phyloP scores from a whole-genome alignment of 2,797 vertebrate genomes.

The Muscicapa comitata region DNA sequence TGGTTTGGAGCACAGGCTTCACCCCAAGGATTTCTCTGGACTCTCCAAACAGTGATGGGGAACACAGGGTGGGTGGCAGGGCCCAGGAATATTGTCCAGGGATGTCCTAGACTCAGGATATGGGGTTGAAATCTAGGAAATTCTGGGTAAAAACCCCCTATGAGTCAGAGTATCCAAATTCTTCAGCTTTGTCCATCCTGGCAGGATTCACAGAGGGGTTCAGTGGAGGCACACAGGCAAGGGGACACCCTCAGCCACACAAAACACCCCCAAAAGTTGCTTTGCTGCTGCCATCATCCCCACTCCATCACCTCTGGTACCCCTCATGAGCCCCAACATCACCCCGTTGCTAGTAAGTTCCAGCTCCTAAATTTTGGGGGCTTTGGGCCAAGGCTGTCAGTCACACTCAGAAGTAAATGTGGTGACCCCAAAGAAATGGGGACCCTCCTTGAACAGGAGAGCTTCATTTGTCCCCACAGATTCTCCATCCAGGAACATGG shows the following conservation, averaged over 20 bases:
- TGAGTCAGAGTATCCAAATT: fast-evolving
- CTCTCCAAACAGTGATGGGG: too few species aligned
- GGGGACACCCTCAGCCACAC: not conserved
- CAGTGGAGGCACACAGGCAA: not conserved
- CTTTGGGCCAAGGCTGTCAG: not conserved
- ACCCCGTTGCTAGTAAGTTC: not conserved
- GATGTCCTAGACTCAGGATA: not conserved
- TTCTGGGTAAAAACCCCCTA: fast-evolving
- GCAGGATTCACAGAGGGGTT: not conserved
- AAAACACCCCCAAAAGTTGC: not conserved
- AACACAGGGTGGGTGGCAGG: not conserved
- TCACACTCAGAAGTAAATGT: not conserved
- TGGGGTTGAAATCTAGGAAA: not conserved
- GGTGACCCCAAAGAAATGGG: not conserved
- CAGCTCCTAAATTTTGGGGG: not conserved
- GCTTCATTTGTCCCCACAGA: fast-evolving
- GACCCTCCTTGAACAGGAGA: not conserved
- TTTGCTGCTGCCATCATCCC: not conserved
- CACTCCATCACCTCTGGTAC: not conserved
- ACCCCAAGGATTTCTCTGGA: not conserved
- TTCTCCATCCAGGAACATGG: not conserved
- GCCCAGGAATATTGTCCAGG: not conserved
- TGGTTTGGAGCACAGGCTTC: not conserved
- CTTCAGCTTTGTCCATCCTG: not conserved
- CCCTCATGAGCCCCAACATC: not conserved